Evolutionary conservation across 2,113 vertebrate genomes (phyloP).

Genomic region (Condylura cristata): DNA sequence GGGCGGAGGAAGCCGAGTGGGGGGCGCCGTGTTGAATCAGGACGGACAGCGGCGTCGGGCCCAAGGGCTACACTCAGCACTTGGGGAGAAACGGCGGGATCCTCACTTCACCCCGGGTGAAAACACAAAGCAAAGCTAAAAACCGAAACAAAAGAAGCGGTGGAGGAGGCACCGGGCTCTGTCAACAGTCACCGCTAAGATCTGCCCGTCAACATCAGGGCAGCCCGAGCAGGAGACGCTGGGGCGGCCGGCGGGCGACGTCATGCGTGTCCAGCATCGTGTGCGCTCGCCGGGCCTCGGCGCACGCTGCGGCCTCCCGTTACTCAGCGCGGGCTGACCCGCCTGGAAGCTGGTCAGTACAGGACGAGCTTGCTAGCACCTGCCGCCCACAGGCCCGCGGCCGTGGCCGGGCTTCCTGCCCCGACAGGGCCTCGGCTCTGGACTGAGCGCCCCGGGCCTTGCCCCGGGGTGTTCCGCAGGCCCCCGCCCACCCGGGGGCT

Average conservation of each 20-base stretch:
- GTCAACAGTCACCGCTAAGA: background rate
- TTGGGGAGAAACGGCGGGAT: background rate
- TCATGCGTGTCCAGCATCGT: no score
- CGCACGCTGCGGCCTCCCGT: no score
- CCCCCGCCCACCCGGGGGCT: no score
- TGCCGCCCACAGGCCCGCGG: background rate
- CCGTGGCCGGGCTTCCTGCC: background rate
- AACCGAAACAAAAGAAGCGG: background rate
- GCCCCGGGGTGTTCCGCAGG: background rate
- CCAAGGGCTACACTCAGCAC: background rate
- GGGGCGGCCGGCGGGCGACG: no score
- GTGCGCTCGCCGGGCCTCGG: no score
- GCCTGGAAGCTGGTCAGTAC: background rate
- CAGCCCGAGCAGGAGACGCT: background rate
- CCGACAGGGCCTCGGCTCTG: fast-evolving
- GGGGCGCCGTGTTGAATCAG: background rate
- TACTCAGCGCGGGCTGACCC: no score
- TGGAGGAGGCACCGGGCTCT: background rate
- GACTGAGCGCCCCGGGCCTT: fast-evolving
- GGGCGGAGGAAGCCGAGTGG: fast-evolving
- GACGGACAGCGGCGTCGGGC: background rate
- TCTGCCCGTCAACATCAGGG: background rate
- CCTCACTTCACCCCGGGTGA: slow-evolving; percentile 34
- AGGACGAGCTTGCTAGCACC: background rate
- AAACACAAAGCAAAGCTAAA: background rate